Conservation (phyloP, 2,113 vertebrate species). For the Pipra filicauda region DNA sequence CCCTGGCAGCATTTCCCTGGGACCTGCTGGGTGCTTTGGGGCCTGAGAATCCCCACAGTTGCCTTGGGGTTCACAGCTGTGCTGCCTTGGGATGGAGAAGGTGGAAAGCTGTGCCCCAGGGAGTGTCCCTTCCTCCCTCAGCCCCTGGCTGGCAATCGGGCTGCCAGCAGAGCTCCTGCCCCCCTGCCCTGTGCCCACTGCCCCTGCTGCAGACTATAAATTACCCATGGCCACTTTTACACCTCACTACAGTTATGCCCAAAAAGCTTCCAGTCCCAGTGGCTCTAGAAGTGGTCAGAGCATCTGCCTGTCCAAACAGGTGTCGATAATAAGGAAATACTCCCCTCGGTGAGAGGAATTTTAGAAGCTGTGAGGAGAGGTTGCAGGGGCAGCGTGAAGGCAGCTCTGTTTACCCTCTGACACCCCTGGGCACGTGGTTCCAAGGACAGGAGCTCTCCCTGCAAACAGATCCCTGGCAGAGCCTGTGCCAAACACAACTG, state of each 20-base stretch:
- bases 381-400: not conserved
- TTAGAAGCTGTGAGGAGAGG: slow-evolving; percentile 34
- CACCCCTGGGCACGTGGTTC: not conserved
- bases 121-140: not conserved
- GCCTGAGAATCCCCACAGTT: not conserved
- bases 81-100: not conserved
- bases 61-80: not conserved
- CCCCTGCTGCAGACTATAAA: not conserved
- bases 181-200: not conserved
- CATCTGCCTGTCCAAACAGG: not conserved
- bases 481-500: not conserved
- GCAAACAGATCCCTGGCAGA: not conserved
- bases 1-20: not conserved
- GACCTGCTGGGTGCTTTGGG: not conserved
- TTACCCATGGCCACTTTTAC: not conserved
- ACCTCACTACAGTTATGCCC: slow-evolving; percentile 16
- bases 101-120: not conserved
- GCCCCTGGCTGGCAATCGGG: not conserved
- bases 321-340: slow-evolving; percentile 9
- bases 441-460: not conserved
- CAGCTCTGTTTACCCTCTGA: not conserved
- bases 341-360: not conserved
- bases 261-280: not conserved
- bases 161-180: not conserved
- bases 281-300: not conserved